Percentiles rank a stretch among this genome's conserved stretches.
Evolutionary conservation across 30 jellyfish, hydroid and myxozoan species (phyloP).

Genomic region (Phacellophora camtschatica): DNA sequence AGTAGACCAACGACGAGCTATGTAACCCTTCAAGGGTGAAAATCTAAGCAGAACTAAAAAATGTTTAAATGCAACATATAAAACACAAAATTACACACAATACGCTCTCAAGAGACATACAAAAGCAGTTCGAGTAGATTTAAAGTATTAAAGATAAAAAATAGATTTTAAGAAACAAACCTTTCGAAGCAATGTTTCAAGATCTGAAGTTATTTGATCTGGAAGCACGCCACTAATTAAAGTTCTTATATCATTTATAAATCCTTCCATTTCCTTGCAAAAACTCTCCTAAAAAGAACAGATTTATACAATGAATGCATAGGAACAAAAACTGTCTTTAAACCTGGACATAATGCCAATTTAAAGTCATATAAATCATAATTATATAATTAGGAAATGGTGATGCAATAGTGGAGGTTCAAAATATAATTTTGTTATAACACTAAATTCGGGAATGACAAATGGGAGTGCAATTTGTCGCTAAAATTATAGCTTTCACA

Average conservation of each 20-base stretch:
- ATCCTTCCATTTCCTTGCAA: not conserved
- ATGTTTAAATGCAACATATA: not conserved
- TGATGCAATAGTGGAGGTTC: no score
- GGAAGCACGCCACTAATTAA: conserved; percentile 45
- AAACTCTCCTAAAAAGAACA: not conserved
- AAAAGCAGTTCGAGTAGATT: not conserved
- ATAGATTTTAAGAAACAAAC: not conserved
- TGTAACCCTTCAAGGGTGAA: no score
- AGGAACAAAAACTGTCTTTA: not conserved
- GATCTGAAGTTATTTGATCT: conserved; percentile 20
- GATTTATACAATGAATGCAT: not conserved
- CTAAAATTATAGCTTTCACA: no score
- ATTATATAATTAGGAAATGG: no score
- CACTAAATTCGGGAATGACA: no score
- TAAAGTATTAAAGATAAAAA: not conserved
- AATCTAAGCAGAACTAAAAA: no score
- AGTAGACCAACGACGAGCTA: no score
- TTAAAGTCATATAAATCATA: no score
- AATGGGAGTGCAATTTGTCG: no score
- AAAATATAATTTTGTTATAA: no score
- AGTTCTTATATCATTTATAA: not conserved
- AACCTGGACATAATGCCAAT: no score
- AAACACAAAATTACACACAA: not conserved
- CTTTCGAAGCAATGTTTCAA: conserved; percentile 32
- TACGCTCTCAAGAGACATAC: no score